A percentile compares a stretch with the other conserved stretches of the same genome.
Conservation (phyloP, 2,797 vertebrate genomes). For the Acipenser ruthenus region DNA sequence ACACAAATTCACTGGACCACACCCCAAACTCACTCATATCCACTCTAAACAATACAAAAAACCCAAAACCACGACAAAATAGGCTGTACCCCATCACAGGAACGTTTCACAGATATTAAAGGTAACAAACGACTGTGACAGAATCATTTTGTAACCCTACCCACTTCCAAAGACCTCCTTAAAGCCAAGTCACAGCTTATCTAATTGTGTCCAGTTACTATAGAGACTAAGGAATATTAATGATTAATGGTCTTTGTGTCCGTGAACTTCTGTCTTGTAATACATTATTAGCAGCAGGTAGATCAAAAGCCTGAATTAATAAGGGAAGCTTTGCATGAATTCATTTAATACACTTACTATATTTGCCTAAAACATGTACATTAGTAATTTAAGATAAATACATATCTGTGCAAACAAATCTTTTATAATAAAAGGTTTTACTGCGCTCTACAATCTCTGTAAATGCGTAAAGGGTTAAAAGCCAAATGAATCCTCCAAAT, state of each 20-base stretch:
- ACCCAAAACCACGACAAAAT: too few species aligned
- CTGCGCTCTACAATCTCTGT: not conserved
- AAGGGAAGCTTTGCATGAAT: constrained; percentile 26
- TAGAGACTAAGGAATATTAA: constrained; percentile 20
- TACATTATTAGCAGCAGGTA: constrained; percentile 35
- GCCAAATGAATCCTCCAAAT: not conserved
- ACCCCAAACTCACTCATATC: too few species aligned
- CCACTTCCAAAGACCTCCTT: not conserved
- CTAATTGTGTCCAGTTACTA: constrained; percentile 26
- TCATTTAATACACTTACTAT: constrained; percentile 21
- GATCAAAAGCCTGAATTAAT: constrained; percentile 29
- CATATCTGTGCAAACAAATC: constrained; percentile 8
- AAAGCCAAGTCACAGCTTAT: constrained; percentile 13
- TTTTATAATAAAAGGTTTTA: not conserved
- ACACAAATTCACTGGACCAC: too few species aligned
- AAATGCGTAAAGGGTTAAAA: not conserved
- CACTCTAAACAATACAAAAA: too few species aligned
- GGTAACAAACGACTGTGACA: constrained; percentile 1
- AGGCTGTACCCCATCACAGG: too few species aligned
- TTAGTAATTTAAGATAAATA: constrained; percentile 28
- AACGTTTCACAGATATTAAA: constrained; percentile 7
- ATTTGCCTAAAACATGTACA: constrained; percentile 28
- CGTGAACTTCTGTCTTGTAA: constrained; percentile 28
- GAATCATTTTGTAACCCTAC: not conserved
- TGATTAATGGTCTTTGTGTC: constrained; percentile 35